Conservation (phyloP, 2,113 vertebrate species). For the Psophia crepitans region DNA sequence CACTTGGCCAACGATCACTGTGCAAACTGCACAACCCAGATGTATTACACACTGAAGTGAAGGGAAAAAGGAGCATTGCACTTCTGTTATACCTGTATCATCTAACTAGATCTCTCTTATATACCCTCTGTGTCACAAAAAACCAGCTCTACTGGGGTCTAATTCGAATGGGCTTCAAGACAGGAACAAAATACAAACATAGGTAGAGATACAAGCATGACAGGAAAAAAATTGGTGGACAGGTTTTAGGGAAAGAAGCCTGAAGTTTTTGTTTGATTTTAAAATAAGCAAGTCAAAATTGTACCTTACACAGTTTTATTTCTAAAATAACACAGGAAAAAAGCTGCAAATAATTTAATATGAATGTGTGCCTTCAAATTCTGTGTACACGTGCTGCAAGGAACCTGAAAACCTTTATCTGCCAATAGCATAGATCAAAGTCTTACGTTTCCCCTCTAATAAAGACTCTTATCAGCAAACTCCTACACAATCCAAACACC, state of each 20-base stretch:
- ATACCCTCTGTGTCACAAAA: not conserved
- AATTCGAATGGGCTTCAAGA: not conserved
- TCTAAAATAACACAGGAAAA: not conserved
- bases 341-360: not conserved
- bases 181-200: not conserved
- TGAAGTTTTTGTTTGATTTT: not conserved
- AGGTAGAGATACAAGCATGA: not conserved
- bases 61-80: not conserved
- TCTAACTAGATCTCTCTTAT: not conserved
- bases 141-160: not conserved
- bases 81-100: not conserved
- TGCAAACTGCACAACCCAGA: not conserved
- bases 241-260: not conserved
- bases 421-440: not conserved
- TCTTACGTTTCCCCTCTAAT: not conserved
- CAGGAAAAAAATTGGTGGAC: not conserved
- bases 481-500: constrained; percentile 29
- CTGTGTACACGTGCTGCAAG: not conserved
- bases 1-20: not conserved
- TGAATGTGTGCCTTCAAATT: not conserved
- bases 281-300: not conserved
- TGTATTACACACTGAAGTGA: not conserved
- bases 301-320: not conserved
- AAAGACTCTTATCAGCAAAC: constrained; percentile 28
- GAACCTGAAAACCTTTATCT: not conserved